phyloP scores from a whole-genome alignment of 2,888 invertebrate genomes.

The Oscheius sp. region DNA sequence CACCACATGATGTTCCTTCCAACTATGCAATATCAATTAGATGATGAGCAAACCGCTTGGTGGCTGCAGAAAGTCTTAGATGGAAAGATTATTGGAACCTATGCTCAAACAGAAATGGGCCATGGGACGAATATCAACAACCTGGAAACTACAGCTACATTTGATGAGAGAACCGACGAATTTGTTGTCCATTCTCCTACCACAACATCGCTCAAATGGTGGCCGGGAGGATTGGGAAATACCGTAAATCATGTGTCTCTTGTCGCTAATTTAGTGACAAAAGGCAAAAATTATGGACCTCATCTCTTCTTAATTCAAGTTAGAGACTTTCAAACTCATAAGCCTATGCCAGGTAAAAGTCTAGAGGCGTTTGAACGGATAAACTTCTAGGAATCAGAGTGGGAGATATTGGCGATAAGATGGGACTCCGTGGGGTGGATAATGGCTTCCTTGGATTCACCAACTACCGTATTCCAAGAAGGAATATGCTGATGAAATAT shows the following conservation, averaged over 20 bases:
- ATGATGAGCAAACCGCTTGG: constrained; percentile 26
- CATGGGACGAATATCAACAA: constrained; percentile 84
- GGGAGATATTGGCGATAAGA: constrained; percentile 91
- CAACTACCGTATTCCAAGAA: constrained; percentile 85
- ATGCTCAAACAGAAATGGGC: constrained; percentile 94
- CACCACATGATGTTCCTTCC: constrained; percentile 94
- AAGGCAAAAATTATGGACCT: constrained; percentile 84
- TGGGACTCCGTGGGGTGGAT: constrained; percentile 89
- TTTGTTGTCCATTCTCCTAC: constrained; percentile 88
- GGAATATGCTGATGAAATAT: constrained; percentile 92
- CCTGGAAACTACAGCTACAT: constrained; percentile 89
- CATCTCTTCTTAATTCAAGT: constrained; percentile 92
- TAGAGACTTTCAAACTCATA: constrained; percentile 85
- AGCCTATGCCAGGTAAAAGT: constrained; percentile 74
- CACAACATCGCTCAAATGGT: constrained; percentile 78
- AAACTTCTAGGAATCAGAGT: constrained; percentile 79
- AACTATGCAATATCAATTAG: constrained; percentile 77
- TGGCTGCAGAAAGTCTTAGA: constrained; percentile 82
- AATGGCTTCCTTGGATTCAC: constrained; percentile 91
- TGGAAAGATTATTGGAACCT: constrained; percentile 86
- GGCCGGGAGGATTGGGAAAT: constrained; percentile 78
- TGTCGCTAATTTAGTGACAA: constrained; percentile 86
- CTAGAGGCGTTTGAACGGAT: too few relatives aligned
- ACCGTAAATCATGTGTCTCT: constrained; percentile 92
- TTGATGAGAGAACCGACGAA: constrained; percentile 83